A percentile compares a stretch with the other conserved stretches of the same genome.
These are phyloP conservation scores for Mycteria americana DNA, from an alignment of 2,797 vertebrate species.

Conservation along the genomic window DNA sequence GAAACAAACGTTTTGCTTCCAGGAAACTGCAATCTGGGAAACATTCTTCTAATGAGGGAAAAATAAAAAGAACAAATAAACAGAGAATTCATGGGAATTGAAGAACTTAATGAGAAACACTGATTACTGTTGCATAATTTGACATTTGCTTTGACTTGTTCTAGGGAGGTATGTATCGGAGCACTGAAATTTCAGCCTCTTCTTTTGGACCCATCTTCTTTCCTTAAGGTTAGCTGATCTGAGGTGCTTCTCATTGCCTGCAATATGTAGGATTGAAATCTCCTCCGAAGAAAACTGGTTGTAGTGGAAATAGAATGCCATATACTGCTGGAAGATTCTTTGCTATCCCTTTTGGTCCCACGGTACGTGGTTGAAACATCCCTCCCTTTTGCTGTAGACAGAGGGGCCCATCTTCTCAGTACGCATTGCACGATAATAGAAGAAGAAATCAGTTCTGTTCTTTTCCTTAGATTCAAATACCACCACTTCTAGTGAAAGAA, in stretches of 20 bases:
- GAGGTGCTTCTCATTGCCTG: not conserved
- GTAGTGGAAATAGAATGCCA: not conserved
- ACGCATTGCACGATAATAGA: fast-evolving
- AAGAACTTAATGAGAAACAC: not conserved
- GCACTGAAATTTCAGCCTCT: not conserved
- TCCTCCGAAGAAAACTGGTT: not conserved
- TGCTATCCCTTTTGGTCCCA: not conserved
- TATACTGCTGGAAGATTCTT: not conserved
- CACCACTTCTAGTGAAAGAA: not conserved
- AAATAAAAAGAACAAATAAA: not conserved
- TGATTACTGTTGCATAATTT: not conserved
- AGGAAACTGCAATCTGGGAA: not conserved
- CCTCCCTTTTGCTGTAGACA: not conserved
- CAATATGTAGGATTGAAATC: not conserved
- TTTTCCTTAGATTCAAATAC: not conserved
- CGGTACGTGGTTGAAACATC: not conserved
- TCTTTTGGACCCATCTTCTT: not conserved
- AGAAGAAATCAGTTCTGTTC: not conserved
- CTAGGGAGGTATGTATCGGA: not conserved
- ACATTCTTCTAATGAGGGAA: not conserved
- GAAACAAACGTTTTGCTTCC: not conserved
- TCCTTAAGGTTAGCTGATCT: not conserved
- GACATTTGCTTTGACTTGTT: not conserved
- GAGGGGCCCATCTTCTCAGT: not conserved
- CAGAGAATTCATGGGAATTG: not conserved